A percentile compares a stretch with the other conserved stretches of the same genome.
phyloP scores from a whole-genome alignment of 1,140 invertebrate genomes.

The Zophobas atratus region DNA sequence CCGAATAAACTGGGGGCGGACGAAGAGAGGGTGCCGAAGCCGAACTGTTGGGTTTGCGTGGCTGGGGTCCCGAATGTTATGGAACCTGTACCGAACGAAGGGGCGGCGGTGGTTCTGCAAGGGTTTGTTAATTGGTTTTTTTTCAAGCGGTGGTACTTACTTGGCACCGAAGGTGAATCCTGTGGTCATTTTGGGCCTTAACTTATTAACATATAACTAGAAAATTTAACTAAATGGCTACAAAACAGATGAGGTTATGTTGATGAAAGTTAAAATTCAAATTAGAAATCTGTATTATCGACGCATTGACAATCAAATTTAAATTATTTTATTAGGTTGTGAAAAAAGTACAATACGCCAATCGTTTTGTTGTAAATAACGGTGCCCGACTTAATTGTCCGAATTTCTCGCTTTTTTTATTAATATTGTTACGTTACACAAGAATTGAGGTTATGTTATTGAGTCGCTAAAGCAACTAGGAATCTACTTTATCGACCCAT shows the following conservation, averaged over 20 bases:
- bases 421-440: neutral
- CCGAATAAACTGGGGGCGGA: conserved; percentile 52
- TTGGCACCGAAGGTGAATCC: conserved; percentile 40
- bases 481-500: conserved; percentile 2
- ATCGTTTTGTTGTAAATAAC: no score
- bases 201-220: neutral
- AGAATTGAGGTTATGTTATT: conserved; percentile 31
- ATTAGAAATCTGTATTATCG: neutral
- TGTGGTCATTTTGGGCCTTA: conserved; percentile 13
- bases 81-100: conserved; percentile 30
- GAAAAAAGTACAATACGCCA: no score
- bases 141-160: neutral
- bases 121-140: no score
- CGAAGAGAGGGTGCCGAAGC: conserved; percentile 59
- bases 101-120: conserved; percentile 35
- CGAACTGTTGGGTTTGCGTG: conserved; percentile 26
- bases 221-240: neutral
- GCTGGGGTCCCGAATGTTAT: conserved; percentile 42
- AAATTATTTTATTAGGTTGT: no score
- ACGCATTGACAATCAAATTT: neutral
- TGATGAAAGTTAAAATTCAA: neutral
- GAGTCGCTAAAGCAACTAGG: neutral
- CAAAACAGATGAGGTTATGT: conserved; percentile 5
- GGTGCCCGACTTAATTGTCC: no score
- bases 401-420: no score